Base-by-base conservation (phyloP, 2,797 vertebrate species). In the Dromococcyx pavoninus region DNA sequence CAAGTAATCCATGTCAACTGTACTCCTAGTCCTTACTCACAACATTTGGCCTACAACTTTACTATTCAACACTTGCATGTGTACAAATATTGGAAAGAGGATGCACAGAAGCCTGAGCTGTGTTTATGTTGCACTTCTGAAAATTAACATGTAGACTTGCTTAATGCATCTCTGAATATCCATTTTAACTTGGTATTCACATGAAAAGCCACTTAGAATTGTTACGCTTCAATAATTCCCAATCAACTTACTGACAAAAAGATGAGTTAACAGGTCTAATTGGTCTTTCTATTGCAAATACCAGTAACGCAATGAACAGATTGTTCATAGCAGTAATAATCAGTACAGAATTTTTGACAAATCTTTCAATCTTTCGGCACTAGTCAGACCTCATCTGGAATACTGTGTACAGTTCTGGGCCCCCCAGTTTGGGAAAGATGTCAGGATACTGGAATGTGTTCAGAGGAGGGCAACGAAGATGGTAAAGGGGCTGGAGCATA, bases 101-200 rank as follows among this genome's bases (percentile, higher is more conserved):
- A 71, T 3, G 5, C 56, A 66, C 35, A 85, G 90, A 79, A 91
- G 28, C 53, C 46, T 48, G 12, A 89, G 50, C 48, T 75, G 35
- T 94, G 64, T 93, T 95, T 95, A 64, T 37, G 53, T 71, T 76
- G 60, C 80, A 58, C 41, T 95, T 89, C 65, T 76, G 28, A 54
- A 93, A 91, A 97, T 93, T 95, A 93, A 95, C 81, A 58, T 48
- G 65, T 86, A 93, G 84, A 81, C 94, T 82, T 83, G 86, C 43
- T 89, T 96, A 95, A 95, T 94, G 94, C 89, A 94, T 86, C 70
- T 92, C 93, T 96, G 93, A 96, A 93, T 96, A 96, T 96, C 94
- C 89, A 83, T 95, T 95, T 95, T 95, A 91, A 91, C 89, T 88
- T 94, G 81, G 91, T 92, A 93, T 91, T 93, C 86, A 93, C 74